phyloP scores from a whole-genome alignment of 2,888 invertebrate genomes.

The Galeruca laticollis region DNA sequence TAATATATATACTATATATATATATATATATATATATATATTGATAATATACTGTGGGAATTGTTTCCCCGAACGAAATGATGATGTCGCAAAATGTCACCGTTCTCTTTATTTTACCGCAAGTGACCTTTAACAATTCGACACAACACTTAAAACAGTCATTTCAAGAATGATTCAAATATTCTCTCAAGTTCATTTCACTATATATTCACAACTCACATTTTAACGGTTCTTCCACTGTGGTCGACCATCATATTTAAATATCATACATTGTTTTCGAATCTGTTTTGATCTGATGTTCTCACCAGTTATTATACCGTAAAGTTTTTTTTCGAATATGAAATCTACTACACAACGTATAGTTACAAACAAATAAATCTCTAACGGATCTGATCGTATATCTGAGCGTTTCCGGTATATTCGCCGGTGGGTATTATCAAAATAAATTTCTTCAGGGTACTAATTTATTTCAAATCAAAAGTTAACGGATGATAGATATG shows the following conservation, averaged over 20 bases:
- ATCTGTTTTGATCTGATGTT: conserved; percentile 18
- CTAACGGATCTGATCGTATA: conserved; percentile 3
- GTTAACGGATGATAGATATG: neutral
- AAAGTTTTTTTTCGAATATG: neutral
- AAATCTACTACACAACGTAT: conserved; percentile 10
- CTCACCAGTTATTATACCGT: conserved; percentile 18
- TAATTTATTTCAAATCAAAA: neutral
- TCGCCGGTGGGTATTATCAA: neutral
- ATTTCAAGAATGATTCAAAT: neutral
- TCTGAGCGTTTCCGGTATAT: conserved; percentile 10
- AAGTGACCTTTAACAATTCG: too few relatives aligned
- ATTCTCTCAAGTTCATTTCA: conserved; percentile 1
- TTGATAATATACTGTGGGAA: neutral
- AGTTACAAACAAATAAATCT: conserved; percentile 23
- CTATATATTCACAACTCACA: neutral
- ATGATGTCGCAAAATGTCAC: too few relatives aligned
- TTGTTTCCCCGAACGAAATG: too few relatives aligned
- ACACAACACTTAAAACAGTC: neutral
- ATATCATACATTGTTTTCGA: conserved; percentile 20
- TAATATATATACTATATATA: too few relatives aligned
- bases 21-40: too few relatives aligned
- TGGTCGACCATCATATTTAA: conserved; percentile 3
- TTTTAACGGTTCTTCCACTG: conserved; percentile 20
- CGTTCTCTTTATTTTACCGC: too few relatives aligned
- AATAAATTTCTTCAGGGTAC: neutral